These are phyloP conservation scores for Hydroisotoma schaefferi DNA, from an alignment of 2,888 invertebrate genomes.

Conservation along the genomic window DNA sequence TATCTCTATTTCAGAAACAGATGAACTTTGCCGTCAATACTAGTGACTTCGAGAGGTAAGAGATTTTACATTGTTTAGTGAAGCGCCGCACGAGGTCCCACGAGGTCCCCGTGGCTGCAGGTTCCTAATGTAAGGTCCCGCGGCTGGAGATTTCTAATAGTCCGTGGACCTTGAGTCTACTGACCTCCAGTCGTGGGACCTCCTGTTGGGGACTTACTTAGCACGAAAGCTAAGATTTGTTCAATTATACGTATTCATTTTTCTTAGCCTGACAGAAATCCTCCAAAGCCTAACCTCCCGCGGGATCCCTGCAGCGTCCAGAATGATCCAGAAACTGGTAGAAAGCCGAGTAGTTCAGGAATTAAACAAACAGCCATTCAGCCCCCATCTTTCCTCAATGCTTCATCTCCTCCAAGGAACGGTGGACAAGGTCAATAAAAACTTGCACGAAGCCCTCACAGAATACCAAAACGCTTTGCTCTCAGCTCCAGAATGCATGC, in stretches of 20 bases:
- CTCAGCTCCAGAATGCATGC: constrained; percentile 35
- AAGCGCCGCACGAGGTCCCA: too few species aligned
- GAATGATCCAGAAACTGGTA: too few species aligned
- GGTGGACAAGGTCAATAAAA: constrained; percentile 25
- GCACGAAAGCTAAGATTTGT: too few species aligned
- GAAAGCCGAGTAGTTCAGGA: background rate
- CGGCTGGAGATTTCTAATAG: too few species aligned
- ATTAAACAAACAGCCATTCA: background rate
- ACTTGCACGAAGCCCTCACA: constrained; percentile 34
- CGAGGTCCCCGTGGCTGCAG: background rate
- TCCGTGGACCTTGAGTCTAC: too few species aligned
- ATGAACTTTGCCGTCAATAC: constrained; percentile 24
- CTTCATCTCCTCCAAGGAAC: constrained; percentile 33
- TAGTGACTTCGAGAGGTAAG: constrained; percentile 36
- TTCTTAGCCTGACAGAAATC: constrained; percentile 27
- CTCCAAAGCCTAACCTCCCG: constrained; percentile 23
- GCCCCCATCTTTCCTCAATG: constrained; percentile 32
- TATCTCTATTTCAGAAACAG: constrained; percentile 13
- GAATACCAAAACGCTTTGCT: constrained; percentile 41
- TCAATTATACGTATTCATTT: too few species aligned
- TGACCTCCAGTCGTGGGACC: too few species aligned
- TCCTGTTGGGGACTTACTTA: too few species aligned
- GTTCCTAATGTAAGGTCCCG: too few species aligned
- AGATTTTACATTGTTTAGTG: too few species aligned
- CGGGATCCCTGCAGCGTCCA: constrained; percentile 19